phyloP scores from a whole-genome alignment of 2,113 vertebrate genomes.

The Triplophysa siluroides region DNA sequence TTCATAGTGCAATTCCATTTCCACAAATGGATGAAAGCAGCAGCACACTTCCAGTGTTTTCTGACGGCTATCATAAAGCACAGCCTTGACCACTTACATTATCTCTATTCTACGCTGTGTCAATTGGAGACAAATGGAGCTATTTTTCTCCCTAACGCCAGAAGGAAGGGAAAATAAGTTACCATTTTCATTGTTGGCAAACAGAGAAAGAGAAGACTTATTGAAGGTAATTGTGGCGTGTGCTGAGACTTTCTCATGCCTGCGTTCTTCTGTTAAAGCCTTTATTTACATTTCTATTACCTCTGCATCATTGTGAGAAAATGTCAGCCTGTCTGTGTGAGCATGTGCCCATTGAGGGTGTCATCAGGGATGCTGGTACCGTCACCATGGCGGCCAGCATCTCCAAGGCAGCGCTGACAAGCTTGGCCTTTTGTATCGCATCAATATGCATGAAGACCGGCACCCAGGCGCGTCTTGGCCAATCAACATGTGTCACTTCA shows the following conservation, averaged over 20 bases:
- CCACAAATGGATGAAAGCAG: not conserved
- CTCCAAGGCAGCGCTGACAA: conserved; percentile 38
- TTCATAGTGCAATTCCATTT: not conserved
- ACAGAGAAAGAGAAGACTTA: conserved; percentile 18
- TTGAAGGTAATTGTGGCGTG: conserved; percentile 38
- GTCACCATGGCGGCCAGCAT: conserved; percentile 18
- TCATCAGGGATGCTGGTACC: conserved; percentile 28
- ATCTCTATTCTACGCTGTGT: conserved; percentile 31
- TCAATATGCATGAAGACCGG: conserved; percentile 40
- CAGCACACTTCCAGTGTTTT: not conserved
- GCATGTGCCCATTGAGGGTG: conserved; percentile 32
- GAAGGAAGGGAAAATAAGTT: not conserved
- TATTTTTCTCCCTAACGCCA: conserved; percentile 8
- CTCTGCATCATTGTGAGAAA: conserved; percentile 57
- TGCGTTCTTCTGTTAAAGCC: conserved; percentile 36
- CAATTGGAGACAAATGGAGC: conserved; percentile 30
- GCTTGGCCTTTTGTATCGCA: conserved; percentile 41
- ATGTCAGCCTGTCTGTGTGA: conserved; percentile 48
- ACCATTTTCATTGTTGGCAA: conserved; percentile 34
- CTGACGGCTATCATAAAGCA: not conserved
- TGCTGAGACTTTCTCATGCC: conserved; percentile 9
- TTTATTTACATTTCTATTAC: conserved; percentile 65
- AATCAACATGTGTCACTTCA: conserved; percentile 56
- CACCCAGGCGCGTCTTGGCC: conserved; percentile 37
- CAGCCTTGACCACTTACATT: conserved; percentile 5